A percentile compares a stretch with the other conserved stretches of the same genome.
phyloP scores from a whole-genome alignment of 2,113 vertebrate genomes.

The Smithornis capensis region DNA sequence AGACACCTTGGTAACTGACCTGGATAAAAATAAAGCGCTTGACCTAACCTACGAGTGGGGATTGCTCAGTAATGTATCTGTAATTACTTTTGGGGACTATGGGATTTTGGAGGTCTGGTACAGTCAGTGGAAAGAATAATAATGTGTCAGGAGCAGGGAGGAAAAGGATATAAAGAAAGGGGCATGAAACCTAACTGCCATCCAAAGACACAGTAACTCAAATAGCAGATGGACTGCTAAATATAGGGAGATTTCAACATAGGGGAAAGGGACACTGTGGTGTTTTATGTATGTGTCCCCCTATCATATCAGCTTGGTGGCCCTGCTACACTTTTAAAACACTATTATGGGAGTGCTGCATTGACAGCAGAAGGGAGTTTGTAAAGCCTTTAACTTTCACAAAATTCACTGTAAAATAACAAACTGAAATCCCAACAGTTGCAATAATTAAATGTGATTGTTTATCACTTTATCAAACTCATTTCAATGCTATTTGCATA shows the following conservation, averaged over 20 bases:
- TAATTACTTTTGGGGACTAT: neutral
- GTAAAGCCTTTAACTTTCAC: neutral
- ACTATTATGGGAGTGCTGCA: neutral
- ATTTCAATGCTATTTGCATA: constrained; percentile 13
- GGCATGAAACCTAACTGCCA: neutral
- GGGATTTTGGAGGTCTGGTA: neutral
- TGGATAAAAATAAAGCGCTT: constrained; percentile 3
- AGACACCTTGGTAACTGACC: neutral
- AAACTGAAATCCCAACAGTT: neutral
- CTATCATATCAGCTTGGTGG: neutral
- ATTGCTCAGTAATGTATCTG: neutral
- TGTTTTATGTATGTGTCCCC: neutral
- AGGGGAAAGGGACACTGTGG: neutral
- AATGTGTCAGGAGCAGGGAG: neutral
- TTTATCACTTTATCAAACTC: constrained; percentile 16
- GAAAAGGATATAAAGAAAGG: constrained; percentile 3
- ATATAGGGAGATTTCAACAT: neutral
- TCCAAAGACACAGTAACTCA: neutral
- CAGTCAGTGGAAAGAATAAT: constrained; percentile 21
- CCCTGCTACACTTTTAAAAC: neutral
- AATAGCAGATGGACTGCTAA: neutral
- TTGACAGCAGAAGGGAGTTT: neutral
- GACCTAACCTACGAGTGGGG: neutral
- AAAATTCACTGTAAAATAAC: constrained; percentile 8
- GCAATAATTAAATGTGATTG: neutral